Conservation (phyloP, 1,140 invertebrate species). For the Drosophila tristis region DNA sequence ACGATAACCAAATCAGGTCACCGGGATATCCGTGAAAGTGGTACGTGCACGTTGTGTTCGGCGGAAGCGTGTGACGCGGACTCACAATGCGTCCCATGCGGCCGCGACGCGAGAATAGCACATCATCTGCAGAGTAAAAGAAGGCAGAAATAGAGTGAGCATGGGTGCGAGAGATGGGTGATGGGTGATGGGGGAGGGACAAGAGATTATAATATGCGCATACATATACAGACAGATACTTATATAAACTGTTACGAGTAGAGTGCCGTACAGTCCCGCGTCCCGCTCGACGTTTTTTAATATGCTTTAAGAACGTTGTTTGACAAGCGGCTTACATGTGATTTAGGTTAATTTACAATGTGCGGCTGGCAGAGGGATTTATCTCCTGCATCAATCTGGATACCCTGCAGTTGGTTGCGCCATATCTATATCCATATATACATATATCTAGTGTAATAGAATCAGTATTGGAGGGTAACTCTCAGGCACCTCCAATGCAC, state of each 20-base stretch:
- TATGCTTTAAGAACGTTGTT: conserved; percentile 72
- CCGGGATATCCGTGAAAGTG: conserved; percentile 91
- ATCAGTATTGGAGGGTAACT: neutral
- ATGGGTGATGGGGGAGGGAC: conserved; percentile 32
- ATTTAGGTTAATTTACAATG: conserved; percentile 79
- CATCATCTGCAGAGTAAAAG: conserved; percentile 81
- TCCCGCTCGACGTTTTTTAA: conserved; percentile 64
- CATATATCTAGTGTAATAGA: too few species aligned
- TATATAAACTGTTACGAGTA: conserved; percentile 9
- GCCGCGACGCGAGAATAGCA: conserved; percentile 85
- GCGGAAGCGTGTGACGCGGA: conserved; percentile 92
- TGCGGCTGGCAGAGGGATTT: conserved; percentile 26
- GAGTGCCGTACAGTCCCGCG: conserved; percentile 24
- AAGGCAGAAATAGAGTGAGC: neutral
- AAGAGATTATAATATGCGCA: conserved; percentile 51
- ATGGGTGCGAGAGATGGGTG: conserved; percentile 25
- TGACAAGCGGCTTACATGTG: conserved; percentile 75
- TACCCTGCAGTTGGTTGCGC: neutral
- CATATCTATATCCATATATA: too few species aligned
- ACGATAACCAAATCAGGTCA: conserved; percentile 94
- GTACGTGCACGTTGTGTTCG: conserved; percentile 94
- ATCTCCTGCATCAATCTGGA: conserved; percentile 6
- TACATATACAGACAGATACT: conserved; percentile 23
- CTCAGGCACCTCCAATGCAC: too few species aligned
- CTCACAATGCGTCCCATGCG: conserved; percentile 89